Evolutionary conservation across 2,113 vertebrate genomes (phyloP).

Genomic region (Paedocypris sp.): DNA sequence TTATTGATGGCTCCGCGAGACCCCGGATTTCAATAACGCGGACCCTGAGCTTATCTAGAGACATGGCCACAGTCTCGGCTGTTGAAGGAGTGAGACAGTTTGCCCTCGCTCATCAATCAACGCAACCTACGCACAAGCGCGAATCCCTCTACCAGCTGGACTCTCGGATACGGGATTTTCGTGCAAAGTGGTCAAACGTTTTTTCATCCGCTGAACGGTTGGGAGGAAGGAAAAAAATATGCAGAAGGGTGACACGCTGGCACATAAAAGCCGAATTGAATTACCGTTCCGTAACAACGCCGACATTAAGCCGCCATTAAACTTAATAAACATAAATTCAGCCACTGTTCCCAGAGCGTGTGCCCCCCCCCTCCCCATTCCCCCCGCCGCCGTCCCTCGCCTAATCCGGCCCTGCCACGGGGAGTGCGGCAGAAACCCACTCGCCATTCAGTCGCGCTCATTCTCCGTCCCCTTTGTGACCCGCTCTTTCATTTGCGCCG

Average conservation of each 20-base stretch:
- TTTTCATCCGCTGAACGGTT: no score
- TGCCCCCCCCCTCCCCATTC: neutral
- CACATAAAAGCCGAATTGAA: neutral
- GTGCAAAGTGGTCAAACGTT: no score
- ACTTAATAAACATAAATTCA: neutral
- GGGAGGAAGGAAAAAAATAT: no score
- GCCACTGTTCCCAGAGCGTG: neutral
- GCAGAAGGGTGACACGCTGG: neutral
- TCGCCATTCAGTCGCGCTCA: constrained; percentile 26
- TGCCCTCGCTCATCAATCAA: constrained; percentile 38
- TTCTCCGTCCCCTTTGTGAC: constrained; percentile 31
- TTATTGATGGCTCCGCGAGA: constrained; percentile 55
- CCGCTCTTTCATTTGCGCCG: constrained; percentile 16
- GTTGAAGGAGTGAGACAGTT: constrained; percentile 23
- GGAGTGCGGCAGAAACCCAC: constrained; percentile 12
- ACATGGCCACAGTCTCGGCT: constrained; percentile 33
- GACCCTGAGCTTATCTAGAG: constrained; percentile 38
- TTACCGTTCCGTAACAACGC: neutral
- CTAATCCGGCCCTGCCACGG: constrained; percentile 10
- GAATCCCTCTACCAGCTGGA: no score
- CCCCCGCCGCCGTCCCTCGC: neutral
- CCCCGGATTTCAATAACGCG: constrained; percentile 56
- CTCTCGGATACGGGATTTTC: no score
- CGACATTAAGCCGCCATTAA: constrained; percentile 8
- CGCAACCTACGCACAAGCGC: constrained; percentile 15